Percentiles rank a stretch among this genome's conserved stretches.
phyloP scores from a whole-genome alignment of 1,140 invertebrate species.

The Periplaneta americana region DNA sequence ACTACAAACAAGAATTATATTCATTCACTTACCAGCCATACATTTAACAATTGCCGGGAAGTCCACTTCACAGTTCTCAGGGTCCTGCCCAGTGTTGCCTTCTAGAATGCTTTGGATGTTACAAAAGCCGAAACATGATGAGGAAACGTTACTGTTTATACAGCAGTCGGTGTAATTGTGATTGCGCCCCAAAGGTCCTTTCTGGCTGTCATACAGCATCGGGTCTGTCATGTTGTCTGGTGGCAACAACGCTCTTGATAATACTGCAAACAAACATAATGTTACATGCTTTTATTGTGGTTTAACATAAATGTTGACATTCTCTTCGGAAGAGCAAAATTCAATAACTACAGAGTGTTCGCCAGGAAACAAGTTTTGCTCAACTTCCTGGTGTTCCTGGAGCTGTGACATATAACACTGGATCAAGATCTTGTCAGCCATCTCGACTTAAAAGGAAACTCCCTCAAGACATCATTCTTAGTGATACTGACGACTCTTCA shows the following conservation, averaged over 20 bases:
- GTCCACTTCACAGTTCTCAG: conserved; percentile 69
- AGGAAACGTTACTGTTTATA: conserved; percentile 55
- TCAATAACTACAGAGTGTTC: no score
- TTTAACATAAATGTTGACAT: no score
- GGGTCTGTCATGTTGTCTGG: conserved; percentile 40
- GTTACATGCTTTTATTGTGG: no score
- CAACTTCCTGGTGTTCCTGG: no score
- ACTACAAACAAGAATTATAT: no score
- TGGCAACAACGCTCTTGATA: conserved; percentile 36
- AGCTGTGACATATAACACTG: no score
- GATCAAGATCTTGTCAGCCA: no score
- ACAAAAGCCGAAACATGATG: conserved; percentile 69
- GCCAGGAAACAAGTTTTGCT: no score
- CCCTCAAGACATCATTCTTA: no score
- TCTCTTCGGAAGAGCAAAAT: no score
- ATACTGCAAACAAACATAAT: conserved; percentile 18
- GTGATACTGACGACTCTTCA: no score
- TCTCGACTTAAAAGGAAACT: no score
- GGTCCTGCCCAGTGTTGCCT: conserved; percentile 68
- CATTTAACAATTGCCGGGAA: conserved; percentile 68
- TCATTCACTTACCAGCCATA: conserved; percentile 45
- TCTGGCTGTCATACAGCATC: conserved; percentile 26
- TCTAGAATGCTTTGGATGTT: conserved; percentile 76
- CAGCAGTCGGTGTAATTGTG: conserved; percentile 79
- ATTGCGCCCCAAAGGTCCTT: conserved; percentile 36